Evolutionary conservation across 2,888 invertebrate species (phyloP), one percentile per base, ranked within the genome.

Genomic region (Gymnoscelis rufifasciata): DNA sequence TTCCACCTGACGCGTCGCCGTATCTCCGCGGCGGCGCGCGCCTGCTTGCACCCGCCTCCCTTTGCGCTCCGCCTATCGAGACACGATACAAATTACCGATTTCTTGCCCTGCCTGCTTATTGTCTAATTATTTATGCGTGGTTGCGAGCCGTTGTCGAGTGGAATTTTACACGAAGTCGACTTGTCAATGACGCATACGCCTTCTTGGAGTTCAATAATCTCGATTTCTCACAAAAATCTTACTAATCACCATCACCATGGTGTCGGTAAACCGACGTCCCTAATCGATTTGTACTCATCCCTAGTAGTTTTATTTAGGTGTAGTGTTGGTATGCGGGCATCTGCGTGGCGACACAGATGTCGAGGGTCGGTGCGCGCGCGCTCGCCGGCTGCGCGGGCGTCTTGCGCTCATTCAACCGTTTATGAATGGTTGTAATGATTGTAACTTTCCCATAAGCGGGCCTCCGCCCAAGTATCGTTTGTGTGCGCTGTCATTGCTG

Each of bases 1-100:
- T 83, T 83, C 83, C 87, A 88, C 88, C 87, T 88, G 88, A 87
- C 87, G 87, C 84, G 86, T 81, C 80, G 84, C 82, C 80, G 81
- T 81, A 83, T 82, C 82, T 83, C 82, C 72, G 80, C 71, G 79
- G 72, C 74, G 78, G 80, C 74, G 74, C 74, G 73, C 83, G 80
- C 82, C 76, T 75, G 77, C 76, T 68, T 74, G 74, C 79, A 73
- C 73, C 79, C 78, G 71, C 77, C 81, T 78, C 79, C 73, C 79
- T 78, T 77, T 65, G 66, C 71, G 77, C 80, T 78, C 80, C 82
- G 78, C 83, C 82, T 81, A 81, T 83, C 80, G 78, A 70, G 76
- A 64, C 74, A 73, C 80, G 77, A 87, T 83, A 84, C 83, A 83
- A 82, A 82, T 87, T 83, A 82, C 83, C 76, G 83, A 84, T 84